These are phyloP conservation scores for Taenaris catops DNA, from an alignment of 2,888 invertebrate genomes.

Conservation along the genomic window DNA sequence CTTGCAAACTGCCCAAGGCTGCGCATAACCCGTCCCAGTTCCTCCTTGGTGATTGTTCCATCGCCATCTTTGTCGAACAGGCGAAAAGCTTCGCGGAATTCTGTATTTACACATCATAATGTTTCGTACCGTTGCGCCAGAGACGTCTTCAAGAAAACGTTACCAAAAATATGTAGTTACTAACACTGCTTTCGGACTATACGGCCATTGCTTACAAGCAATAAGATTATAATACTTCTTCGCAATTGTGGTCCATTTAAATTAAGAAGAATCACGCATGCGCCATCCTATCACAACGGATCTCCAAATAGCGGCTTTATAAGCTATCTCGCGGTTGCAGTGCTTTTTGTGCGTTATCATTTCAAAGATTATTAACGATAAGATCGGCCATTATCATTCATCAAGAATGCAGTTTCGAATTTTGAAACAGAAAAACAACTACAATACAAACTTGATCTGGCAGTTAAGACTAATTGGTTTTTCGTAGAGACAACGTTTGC, in stretches of 20 bases:
- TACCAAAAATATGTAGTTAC: no score
- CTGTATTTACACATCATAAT: no score
- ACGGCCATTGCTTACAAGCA: no score
- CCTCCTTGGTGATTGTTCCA: slow-evolving; percentile 92
- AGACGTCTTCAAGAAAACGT: no score
- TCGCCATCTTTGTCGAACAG: slow-evolving; percentile 94
- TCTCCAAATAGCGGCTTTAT: slow-evolving; percentile 3
- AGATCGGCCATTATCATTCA: slow-evolving; percentile 19
- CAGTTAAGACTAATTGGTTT: slow-evolving; percentile 15
- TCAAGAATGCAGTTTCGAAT: slow-evolving; percentile 20
- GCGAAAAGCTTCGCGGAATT: slow-evolving; percentile 92
- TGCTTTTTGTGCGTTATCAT: slow-evolving; percentile 21
- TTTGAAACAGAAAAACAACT: slow-evolving; percentile 19
- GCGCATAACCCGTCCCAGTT: slow-evolving; percentile 91
- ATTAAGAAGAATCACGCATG: no score
- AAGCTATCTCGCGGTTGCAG: slow-evolving; percentile 9
- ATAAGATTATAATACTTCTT: no score
- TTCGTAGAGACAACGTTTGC: slow-evolving; percentile 11
- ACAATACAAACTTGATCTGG: slow-evolving; percentile 11
- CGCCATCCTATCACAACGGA: neutral
- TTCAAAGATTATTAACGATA: slow-evolving; percentile 20
- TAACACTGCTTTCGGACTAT: no score
- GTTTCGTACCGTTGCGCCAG: no score
- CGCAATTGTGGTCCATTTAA: no score
- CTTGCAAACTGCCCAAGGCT: slow-evolving; percentile 92